Evolutionary conservation across 2,113 vertebrate genomes (phyloP), one percentile per base, ranked within the genome.

Genomic region (Sceloporus tristichus): DNA sequence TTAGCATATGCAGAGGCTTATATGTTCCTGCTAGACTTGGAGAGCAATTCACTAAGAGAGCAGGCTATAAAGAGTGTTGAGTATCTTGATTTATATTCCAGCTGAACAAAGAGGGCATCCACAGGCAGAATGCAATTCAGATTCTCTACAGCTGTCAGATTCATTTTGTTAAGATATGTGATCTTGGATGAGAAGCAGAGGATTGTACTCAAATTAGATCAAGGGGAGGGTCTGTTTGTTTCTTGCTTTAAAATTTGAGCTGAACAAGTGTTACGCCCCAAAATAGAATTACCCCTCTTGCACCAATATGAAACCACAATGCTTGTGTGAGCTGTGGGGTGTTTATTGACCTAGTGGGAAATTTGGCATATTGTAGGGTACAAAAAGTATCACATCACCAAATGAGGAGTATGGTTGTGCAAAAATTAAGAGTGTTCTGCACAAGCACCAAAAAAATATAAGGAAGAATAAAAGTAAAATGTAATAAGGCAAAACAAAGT

Each of bases 71-170:
- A 80, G 90, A 70, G 85, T 84, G 87, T 90, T 93, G 91, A 92
- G 85, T 85, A 80, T 85, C 90, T 84, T 88, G 80, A 92, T 92
- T 91, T 89, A 84, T 91, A 86, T 87, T 87, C 89, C 91, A 87
- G 38, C 18, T 89, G 90, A 90, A 91, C 77, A 80, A 81, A 92
- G 86, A 87, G 85, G 89, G 89, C 74, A 90, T 91, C 74, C 81
- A 90, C n/a, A 74, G 84, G 85, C 88, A 84, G 89, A 92, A 92
- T 87, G 84, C 89, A 91, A 86, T 92, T 91, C 93, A 78, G 74
- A 92, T 88, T 85, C 85, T 70, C 90, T 88, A 85, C 68, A 92
- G 88, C 86, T 90, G 89, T 91, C 92, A 54, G 91, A 85, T 90
- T 78, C 62, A 88, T 92, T 90, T 89, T 90, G 77, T 54, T 62